A percentile compares a stretch with the other conserved stretches of the same genome.
Evolutionary conservation across 2,113 vertebrate genomes (phyloP).

Genomic region (Laticauda laticaudata): DNA sequence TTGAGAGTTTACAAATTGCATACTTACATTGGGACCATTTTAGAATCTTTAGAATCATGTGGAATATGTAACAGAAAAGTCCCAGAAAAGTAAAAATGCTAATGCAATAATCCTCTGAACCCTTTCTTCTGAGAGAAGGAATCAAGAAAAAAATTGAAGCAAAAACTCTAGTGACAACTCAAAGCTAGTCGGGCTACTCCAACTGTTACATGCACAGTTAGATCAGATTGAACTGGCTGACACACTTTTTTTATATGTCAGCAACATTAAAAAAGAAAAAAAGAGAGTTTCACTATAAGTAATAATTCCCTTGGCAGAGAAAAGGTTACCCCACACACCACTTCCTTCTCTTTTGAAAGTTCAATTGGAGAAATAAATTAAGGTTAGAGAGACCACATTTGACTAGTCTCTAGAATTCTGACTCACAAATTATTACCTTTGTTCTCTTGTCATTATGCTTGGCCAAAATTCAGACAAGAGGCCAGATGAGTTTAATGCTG

Average conservation of each 20-base stretch:
- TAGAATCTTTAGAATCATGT: neutral
- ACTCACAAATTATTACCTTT: conserved; percentile 59
- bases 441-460: conserved; percentile 38
- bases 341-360: conserved; percentile 65
- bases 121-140: neutral
- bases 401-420: conserved; percentile 44
- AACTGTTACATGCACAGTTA: conserved; percentile 43
- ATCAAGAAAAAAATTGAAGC: neutral
- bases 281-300: conserved; percentile 43
- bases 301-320: conserved; percentile 59
- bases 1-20: neutral
- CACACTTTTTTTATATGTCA: conserved; percentile 30
- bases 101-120: neutral
- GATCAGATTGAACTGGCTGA: conserved; percentile 53
- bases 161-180: conserved; percentile 32
- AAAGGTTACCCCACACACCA: conserved; percentile 61
- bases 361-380: conserved; percentile 59
- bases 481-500: conserved; percentile 18
- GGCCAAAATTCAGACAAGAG: conserved; percentile 30
- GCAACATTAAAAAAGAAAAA: neutral
- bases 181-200: conserved; percentile 30
- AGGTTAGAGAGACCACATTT: conserved; percentile 68
- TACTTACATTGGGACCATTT: conserved; percentile 18
- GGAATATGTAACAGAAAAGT: conserved; percentile 23
- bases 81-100: conserved; percentile 36